These are phyloP conservation scores for Rapana venosa DNA, from an alignment of 2,888 invertebrate genomes.

Conservation along the genomic window DNA sequence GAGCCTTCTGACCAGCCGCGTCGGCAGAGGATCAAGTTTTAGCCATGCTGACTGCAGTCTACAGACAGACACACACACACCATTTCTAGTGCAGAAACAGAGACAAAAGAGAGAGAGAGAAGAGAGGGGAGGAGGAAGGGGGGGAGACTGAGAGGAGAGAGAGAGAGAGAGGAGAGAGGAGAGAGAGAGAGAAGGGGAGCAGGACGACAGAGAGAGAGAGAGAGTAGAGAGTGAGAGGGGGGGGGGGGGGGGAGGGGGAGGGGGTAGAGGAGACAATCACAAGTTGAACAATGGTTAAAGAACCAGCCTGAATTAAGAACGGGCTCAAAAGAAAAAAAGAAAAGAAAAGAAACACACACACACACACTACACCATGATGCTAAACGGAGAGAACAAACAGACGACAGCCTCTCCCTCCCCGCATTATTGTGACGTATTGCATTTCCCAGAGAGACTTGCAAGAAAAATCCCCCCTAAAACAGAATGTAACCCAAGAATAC, in stretches of 20 bases:
- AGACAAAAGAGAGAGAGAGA: too few species aligned
- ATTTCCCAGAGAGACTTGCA: neutral
- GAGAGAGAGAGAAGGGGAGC: too few species aligned
- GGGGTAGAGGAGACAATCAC: too few species aligned
- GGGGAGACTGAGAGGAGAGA: too few species aligned
- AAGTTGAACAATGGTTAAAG: neutral
- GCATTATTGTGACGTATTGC: conserved; percentile 3
- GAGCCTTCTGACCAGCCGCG: neutral
- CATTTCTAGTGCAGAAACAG: too few species aligned
- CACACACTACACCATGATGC: neutral
- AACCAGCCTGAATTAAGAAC: neutral
- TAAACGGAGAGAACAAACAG: neutral
- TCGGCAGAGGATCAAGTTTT: neutral
- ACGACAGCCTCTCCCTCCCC: neutral
- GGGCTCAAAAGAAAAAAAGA: neutral
- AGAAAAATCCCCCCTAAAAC: neutral
- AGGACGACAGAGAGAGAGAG: too few species aligned
- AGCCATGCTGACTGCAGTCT: too few species aligned
- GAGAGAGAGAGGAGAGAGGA: too few species aligned
- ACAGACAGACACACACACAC: too few species aligned
- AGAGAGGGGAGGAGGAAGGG: too few species aligned
- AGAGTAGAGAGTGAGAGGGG: neutral
- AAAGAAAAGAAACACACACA: neutral
- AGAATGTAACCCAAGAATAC: neutral
- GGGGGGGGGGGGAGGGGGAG: neutral